phyloP scores from a whole-genome alignment of 2,797 vertebrate genomes.

The Thunnus albacares region DNA sequence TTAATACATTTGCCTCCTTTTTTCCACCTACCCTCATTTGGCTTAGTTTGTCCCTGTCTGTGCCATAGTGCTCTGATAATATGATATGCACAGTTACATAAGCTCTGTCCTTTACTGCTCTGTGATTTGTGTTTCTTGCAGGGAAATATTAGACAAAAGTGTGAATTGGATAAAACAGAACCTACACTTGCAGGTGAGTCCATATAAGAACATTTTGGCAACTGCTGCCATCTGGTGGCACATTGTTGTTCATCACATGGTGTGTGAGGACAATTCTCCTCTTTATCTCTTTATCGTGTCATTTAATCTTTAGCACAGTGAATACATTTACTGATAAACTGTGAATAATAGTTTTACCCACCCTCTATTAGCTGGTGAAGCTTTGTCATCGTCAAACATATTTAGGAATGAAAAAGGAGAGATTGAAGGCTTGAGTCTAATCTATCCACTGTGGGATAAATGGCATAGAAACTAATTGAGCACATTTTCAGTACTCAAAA shows the following conservation, averaged over 20 bases:
- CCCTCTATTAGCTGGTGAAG: conserved; percentile 5
- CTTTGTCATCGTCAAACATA: background rate
- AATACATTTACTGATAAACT: conserved; percentile 32
- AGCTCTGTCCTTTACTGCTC: background rate
- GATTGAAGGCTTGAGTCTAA: background rate
- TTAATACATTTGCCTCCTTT: conserved; percentile 38
- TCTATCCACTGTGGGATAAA: background rate
- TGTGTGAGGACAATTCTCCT: background rate
- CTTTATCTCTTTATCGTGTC: background rate
- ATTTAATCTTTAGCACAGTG: conserved; percentile 24
- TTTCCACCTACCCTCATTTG: conserved; percentile 6
- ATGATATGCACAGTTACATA: background rate
- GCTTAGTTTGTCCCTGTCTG: conserved; percentile 13
- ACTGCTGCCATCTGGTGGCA: conserved; percentile 83
- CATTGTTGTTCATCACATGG: conserved; percentile 8
- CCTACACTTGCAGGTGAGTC: conserved; percentile 83
- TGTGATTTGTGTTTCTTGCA: conserved; percentile 61
- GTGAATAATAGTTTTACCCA: background rate
- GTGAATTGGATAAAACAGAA: conserved; percentile 55
- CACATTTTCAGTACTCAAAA: conserved; percentile 11
- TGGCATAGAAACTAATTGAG: conserved; percentile 1
- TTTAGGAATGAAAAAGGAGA: conserved; percentile 17
- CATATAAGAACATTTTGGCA: conserved; percentile 12
- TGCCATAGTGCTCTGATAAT: background rate
- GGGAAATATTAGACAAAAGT: conserved; percentile 73